phyloP scores from a whole-genome alignment of 2,113 vertebrate genomes.

The Halichoerus grypus region DNA sequence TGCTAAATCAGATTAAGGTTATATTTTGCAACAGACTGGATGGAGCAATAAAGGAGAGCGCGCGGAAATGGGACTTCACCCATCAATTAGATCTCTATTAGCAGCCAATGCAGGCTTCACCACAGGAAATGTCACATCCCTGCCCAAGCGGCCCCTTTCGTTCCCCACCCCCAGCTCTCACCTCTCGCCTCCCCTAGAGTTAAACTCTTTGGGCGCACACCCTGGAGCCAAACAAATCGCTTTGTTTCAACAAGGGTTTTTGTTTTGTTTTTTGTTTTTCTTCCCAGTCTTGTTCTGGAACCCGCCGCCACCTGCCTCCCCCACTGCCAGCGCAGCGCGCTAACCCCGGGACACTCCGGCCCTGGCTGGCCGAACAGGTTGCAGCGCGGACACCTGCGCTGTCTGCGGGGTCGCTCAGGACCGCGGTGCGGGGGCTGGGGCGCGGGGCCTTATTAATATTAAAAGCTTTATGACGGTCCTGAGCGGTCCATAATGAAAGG shows the following conservation, averaged over 20 bases:
- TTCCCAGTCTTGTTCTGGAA: conserved; percentile 32
- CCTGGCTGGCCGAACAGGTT: conserved; percentile 84
- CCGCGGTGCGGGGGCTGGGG: not conserved
- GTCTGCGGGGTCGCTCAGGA: not conserved
- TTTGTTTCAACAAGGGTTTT: conserved; percentile 82
- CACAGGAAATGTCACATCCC: conserved; percentile 96
- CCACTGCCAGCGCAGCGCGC: conserved; percentile 53
- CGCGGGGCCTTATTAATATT: conserved; percentile 88
- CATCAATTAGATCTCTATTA: conserved; percentile 99
- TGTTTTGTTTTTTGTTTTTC: conserved; percentile 66
- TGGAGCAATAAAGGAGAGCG: conserved; percentile 99
- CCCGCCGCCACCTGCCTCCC: conserved; percentile 86
- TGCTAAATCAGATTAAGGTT: conserved; percentile 98
- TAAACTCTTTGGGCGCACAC: conserved; percentile 93
- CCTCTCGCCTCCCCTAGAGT: conserved; percentile 85
- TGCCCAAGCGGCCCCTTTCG: conserved; percentile 85
- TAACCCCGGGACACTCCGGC: conserved; percentile 65
- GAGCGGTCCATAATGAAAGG: conserved; percentile 82
- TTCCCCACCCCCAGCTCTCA: conserved; percentile 35
- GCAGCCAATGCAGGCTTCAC: conserved; percentile 97
- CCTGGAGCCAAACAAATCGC: conserved; percentile 86
- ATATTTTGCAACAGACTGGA: conserved; percentile 99
- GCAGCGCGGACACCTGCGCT: conserved; percentile 76
- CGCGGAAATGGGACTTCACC: conserved; percentile 98
- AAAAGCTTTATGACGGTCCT: conserved; percentile 87